Base-by-base conservation (phyloP, 2,888 invertebrate species). In the Clistopyga incitator region DNA sequence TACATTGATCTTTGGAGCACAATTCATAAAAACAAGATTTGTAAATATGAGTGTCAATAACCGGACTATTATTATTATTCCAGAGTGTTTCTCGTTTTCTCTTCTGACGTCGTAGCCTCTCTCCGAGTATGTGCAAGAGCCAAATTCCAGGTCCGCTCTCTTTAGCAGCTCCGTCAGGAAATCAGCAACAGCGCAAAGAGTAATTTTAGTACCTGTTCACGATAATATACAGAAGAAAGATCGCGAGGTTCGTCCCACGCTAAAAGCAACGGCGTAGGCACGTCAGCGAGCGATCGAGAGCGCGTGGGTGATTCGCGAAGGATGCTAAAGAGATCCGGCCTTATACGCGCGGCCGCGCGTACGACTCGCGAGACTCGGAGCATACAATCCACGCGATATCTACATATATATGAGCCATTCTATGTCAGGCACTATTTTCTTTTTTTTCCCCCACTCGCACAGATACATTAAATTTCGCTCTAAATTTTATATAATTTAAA, bases 291-390 rank as follows among this genome's bases (percentile, higher is more conserved):
- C 65, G 65, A 78, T 78, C 45, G 59, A 81, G 78, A 78, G 71
- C 47, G 89, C 90, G 89, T 90, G 89, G 90, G 90, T 89, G 90
- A 90, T 89, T 86, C 82, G 85, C 88, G 86, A 86, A 88, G 86
- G 86, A 87, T 89, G 88, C 86, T 86, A 88, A 88, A 81, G 85
- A 85, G 87, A 89, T 87, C 86, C 87, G 86, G 88, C 89, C 88
- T 89, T 89, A 88, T 90, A 86, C 85, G 88, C 88, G 87, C 29
- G 29, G 23, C 23, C 13, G 25, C 47, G 47, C 67, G 67, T 23
- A 25, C 15, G 67, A 67, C 13, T 25, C 47, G 20, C 47, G 71
- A 77, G 85, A 76, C 71, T 54, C 42, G 20, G 67, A 78, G 74
- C 72, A 52, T 34, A 23, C 54, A 38, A 64, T 64, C 38, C 38